A percentile compares a stretch with the other conserved stretches of the same genome.
Conservation (phyloP, 2,113 vertebrate species). For the Sander vitreus region DNA sequence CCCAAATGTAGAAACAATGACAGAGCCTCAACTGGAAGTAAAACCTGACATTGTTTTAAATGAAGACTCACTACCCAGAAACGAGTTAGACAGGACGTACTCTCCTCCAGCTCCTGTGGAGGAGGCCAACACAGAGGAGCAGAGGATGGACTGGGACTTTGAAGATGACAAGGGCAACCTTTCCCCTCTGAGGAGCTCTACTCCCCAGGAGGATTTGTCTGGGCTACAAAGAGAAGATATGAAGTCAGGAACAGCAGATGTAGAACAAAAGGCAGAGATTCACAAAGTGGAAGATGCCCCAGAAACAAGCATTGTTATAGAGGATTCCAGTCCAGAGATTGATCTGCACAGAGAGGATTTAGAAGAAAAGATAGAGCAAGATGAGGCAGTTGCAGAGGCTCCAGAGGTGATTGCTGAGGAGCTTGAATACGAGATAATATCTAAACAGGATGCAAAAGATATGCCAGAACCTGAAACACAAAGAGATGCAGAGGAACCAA, state of each 20-base stretch:
- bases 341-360: conserved; percentile 35
- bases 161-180: conserved; percentile 37
- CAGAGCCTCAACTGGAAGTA: conserved; percentile 25
- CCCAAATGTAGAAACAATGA: conserved; percentile 11
- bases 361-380: conserved; percentile 13
- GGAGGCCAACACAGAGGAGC: conserved; percentile 29
- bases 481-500: conserved; percentile 27
- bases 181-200: conserved; percentile 74
- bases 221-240: conserved; percentile 32
- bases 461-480: conserved; percentile 64
- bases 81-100: not conserved
- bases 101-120: conserved; percentile 38
- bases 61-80: conserved; percentile 10
- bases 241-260: conserved; percentile 8
- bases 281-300: not conserved
- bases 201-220: conserved; percentile 76
- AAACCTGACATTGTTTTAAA: conserved; percentile 17
- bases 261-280: conserved; percentile 19
- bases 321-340: not conserved
- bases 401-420: conserved; percentile 84
- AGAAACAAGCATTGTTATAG: conserved; percentile 16
- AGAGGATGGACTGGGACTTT: conserved; percentile 20
- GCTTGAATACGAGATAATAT: conserved; percentile 87
- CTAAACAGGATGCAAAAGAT: conserved; percentile 84
- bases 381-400: conserved; percentile 28